These are phyloP conservation scores for Monochamus alternatus DNA, from an alignment of 2,888 invertebrate species.

Conservation along the genomic window DNA sequence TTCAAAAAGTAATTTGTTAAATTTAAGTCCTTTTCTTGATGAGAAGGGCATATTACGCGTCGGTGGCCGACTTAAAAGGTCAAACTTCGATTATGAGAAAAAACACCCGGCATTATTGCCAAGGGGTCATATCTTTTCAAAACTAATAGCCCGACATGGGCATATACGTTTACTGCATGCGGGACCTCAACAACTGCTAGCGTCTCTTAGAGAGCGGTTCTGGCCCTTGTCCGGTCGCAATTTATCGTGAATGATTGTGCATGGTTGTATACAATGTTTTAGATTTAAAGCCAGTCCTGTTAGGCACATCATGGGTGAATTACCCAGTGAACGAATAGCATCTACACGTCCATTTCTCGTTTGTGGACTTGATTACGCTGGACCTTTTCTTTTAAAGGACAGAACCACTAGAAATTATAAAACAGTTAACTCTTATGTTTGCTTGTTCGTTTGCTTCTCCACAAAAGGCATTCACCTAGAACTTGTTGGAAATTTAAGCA, in stretches of 20 bases:
- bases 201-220: neutral
- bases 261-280: constrained; percentile 43
- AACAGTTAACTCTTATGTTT: constrained; percentile 38
- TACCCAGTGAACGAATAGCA: constrained; percentile 34
- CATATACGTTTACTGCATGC: neutral
- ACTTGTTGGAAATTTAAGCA: constrained; percentile 47
- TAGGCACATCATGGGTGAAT: constrained; percentile 38
- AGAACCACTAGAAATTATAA: constrained; percentile 24
- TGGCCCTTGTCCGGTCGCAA: neutral
- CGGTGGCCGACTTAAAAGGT: neutral
- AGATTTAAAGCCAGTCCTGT: constrained; percentile 20
- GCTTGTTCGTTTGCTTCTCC: constrained; percentile 37
- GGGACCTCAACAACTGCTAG: neutral
- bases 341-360: constrained; percentile 32
- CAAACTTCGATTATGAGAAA: neutral
- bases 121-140: neutral
- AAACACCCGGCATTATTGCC: neutral
- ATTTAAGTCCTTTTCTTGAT: neutral
- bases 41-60: neutral
- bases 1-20: neutral
- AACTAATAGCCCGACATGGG: neutral
- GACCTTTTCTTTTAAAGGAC: constrained; percentile 39
- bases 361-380: constrained; percentile 41
- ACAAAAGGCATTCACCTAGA: constrained; percentile 56
- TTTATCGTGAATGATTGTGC: constrained; percentile 2